Evolutionary conservation across 2,888 invertebrate species (phyloP).

Genomic region (Cephus pygmeus): DNA sequence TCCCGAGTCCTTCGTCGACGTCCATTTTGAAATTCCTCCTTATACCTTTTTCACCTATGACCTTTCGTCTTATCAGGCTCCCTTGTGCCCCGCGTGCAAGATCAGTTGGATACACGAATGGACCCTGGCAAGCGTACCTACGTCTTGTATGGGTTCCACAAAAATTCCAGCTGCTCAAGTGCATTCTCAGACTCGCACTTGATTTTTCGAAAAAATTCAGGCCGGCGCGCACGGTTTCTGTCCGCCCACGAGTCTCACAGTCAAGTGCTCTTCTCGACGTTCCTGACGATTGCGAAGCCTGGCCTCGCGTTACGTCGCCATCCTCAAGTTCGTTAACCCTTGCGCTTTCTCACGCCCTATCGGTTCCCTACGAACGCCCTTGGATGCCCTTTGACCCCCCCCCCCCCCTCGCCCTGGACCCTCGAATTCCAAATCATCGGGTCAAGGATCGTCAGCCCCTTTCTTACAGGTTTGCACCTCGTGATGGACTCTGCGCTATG

Average conservation of each 20-base stretch:
- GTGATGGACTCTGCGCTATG: not conserved
- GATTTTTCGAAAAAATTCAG: conserved; percentile 29
- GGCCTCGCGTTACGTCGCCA: not conserved
- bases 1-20: not conserved
- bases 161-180: not conserved
- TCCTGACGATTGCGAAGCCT: conserved; percentile 17
- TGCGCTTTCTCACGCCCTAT: not conserved
- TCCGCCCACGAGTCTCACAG: conserved; percentile 28
- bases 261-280: conserved; percentile 31
- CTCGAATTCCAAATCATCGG: not conserved
- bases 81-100: not conserved
- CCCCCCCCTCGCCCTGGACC: no score
- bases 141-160: not conserved
- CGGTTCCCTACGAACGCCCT: not conserved
- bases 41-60: not conserved
- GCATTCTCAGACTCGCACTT: conserved; percentile 39
- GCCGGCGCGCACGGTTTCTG: conserved; percentile 25
- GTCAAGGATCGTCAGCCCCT: not conserved
- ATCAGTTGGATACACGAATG: not conserved
- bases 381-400: not conserved
- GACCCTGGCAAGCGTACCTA: not conserved
- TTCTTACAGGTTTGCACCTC: not conserved
- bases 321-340: not conserved
- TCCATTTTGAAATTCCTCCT: not conserved
- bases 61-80: no score